Conservation (phyloP, 2,113 vertebrate species). For the Pardalotus punctatus region DNA sequence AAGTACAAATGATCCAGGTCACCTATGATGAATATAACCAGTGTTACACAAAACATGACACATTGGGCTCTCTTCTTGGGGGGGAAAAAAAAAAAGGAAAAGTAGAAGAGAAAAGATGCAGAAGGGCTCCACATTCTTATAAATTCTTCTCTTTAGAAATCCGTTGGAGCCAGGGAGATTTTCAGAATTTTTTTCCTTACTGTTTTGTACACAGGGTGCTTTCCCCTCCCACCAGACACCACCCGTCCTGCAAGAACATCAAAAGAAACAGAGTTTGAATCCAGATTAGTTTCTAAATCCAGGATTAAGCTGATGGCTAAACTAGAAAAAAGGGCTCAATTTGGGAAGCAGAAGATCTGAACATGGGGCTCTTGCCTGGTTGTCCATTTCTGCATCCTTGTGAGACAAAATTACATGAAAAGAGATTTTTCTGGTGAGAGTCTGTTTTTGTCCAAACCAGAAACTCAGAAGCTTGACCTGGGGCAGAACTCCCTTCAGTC, state of each 20-base stretch:
- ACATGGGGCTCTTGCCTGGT: not conserved
- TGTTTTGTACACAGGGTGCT: not conserved
- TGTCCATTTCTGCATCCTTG: not conserved
- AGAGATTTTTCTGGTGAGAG: not conserved
- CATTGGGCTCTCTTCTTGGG: not conserved
- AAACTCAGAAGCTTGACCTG: not conserved
- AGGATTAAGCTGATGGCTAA: not conserved
- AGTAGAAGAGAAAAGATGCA: not conserved
- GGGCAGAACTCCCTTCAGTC: not conserved
- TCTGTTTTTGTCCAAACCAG: not conserved
- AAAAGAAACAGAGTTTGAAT: not conserved
- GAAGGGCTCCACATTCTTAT: not conserved
- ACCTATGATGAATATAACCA: conserved; percentile 68
- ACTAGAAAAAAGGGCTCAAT: not conserved
- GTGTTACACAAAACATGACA: conserved; percentile 21
- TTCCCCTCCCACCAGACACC: not conserved
- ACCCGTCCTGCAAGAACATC: not conserved
- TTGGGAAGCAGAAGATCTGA: not conserved
- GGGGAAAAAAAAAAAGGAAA: not conserved
- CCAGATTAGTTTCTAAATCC: conserved; percentile 38
- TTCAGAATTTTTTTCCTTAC: not conserved
- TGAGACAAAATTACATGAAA: not conserved
- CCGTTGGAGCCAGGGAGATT: conserved; percentile 6
- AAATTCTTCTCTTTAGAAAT: conserved; percentile 36
- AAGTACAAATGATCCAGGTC: conserved; percentile 71